These are phyloP conservation scores for Cochlearius cochlearius DNA, from an alignment of 2,113 vertebrate species.

Conservation along the genomic window DNA sequence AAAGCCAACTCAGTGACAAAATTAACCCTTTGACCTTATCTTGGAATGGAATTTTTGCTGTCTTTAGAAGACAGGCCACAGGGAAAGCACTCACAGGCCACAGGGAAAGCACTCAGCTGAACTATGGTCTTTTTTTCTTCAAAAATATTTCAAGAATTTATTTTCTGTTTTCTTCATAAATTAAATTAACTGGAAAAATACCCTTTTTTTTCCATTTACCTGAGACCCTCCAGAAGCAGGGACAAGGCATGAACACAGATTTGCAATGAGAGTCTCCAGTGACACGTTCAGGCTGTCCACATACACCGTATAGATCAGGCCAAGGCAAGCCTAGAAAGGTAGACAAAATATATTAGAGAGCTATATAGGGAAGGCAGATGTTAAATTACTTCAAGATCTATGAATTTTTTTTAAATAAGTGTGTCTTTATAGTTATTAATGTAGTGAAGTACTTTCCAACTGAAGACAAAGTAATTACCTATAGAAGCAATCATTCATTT, in stretches of 20 bases:
- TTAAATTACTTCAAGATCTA: background rate
- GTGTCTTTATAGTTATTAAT: background rate
- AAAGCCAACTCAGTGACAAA: slow-evolving; percentile 62
- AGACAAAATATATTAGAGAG: slow-evolving; percentile 7
- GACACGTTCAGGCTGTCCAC: slow-evolving; percentile 90
- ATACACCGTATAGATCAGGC: slow-evolving; percentile 93
- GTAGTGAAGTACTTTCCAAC: background rate
- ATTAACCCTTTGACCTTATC: slow-evolving; percentile 66
- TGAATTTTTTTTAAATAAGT: background rate
- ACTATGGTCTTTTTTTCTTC: slow-evolving; percentile 51
- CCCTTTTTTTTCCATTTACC: slow-evolving; percentile 75
- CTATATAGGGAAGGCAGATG: background rate
- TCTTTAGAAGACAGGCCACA: slow-evolving; percentile 58
- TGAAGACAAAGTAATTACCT: background rate
- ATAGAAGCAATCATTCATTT: background rate
- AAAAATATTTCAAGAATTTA: slow-evolving; percentile 72
- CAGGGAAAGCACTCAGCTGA: slow-evolving; percentile 56
- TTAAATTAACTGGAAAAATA: slow-evolving; percentile 68
- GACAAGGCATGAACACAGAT: slow-evolving; percentile 90
- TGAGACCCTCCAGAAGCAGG: slow-evolving; percentile 92
- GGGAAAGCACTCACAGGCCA: slow-evolving; percentile 50
- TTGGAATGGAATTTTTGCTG: slow-evolving; percentile 69
- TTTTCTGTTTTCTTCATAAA: slow-evolving; percentile 71
- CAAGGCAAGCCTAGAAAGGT: slow-evolving; percentile 88
- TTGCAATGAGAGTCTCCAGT: slow-evolving; percentile 89